Base-by-base conservation (phyloP, 2,113 vertebrate genomes). In the Anguilla japonica region DNA sequence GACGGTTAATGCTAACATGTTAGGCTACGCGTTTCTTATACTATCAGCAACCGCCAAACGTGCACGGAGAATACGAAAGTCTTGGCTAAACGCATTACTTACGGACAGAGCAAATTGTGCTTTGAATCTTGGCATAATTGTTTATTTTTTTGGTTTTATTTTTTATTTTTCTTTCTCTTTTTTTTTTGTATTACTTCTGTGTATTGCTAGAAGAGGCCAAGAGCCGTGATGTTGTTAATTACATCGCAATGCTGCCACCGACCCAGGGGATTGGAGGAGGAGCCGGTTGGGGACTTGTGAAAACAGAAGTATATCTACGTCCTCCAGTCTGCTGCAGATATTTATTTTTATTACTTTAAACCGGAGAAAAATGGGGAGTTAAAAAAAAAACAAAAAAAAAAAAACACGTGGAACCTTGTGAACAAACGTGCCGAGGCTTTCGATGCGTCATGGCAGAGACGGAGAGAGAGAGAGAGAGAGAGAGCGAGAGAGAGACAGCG, bases 311-410 rank as follows among this genome's bases (percentile, higher is more conserved):
- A 40, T 80, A 53, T 82, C 26, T 82, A 50, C 41, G 92, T 93
- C 92, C 90, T 91, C 91, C 78, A 88, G 89, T 90, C 90, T 91
- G 89, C 91, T 92, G 90, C 91, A 84, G 90, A 91, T 88, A 34
- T 83, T 67, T 79, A 40, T 87, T 84, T 82, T 84, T 81, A 50
- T 82, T 79, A 86, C 82, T 89, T 90, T 92, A 87, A 56, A 86
- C 89, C 50, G 11, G 63, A 57, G 82, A 50, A 39, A 84, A n/a
- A 63, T 87, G 89, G 8, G 81, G 75, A 22, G 53, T 14, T 22
- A n/a, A 56, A 39, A 20, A 71, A 41, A 40, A 79, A 40, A 41
- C 0, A 34, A 40, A 79, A 40, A 40, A 79, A 40, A 41, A 34
- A 34, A 40, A 79, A 40, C 26, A 80, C 18, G 7, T 5, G 0